These are phyloP conservation scores for Helicoverpa zea DNA, from an alignment of 1,140 invertebrate genomes.

Conservation along the genomic window DNA sequence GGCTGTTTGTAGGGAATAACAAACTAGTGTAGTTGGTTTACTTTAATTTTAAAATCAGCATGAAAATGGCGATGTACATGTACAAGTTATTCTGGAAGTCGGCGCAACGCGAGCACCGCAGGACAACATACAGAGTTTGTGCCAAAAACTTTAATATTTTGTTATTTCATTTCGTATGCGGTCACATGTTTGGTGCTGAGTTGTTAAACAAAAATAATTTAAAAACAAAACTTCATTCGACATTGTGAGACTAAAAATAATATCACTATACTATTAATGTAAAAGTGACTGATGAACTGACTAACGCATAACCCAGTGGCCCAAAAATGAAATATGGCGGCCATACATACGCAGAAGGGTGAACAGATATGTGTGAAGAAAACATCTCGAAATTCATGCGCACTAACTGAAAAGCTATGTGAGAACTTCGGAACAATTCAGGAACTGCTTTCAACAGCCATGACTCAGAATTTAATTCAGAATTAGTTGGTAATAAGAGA, in stretches of 20 bases:
- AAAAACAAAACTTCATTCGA: not conserved
- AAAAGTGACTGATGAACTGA: not conserved
- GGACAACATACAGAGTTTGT: slow-evolving; percentile 6
- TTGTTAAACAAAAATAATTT: slow-evolving; percentile 14
- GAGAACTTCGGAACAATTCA: no score
- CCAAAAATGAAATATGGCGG: no score
- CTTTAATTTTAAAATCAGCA: slow-evolving; percentile 18
- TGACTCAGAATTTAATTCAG: not conserved
- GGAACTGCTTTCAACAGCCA: no score
- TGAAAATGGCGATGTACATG: slow-evolving; percentile 16
- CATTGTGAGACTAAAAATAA: not conserved
- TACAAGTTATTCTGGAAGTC: slow-evolving; percentile 12
- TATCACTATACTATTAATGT: not conserved
- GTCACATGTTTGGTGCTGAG: not conserved
- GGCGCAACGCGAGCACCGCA: slow-evolving; percentile 3
- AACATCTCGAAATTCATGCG: no score
- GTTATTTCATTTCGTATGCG: slow-evolving; percentile 16
- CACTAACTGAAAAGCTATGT: no score
- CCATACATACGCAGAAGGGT: no score
- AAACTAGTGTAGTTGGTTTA: not conserved
- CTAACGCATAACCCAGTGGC: no score
- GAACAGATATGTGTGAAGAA: no score
- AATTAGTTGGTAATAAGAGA: not conserved
- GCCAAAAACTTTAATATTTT: slow-evolving; percentile 23
- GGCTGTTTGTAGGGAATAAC: not conserved